phyloP scores from a whole-genome alignment of 2,113 vertebrate genomes.

The Picathartes gymnocephalus region DNA sequence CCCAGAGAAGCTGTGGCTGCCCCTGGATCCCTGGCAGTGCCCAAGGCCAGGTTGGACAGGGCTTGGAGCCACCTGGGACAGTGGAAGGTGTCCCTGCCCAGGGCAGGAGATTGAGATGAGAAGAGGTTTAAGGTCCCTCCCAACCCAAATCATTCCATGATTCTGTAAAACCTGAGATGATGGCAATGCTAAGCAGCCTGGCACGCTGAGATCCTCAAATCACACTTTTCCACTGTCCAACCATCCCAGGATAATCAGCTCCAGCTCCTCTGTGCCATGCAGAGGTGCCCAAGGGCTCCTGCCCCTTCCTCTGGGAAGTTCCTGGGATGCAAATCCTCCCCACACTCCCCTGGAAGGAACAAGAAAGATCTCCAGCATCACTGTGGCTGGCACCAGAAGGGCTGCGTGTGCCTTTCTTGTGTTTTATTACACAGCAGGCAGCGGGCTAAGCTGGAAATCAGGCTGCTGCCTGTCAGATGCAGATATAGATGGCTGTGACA shows the following conservation, averaged over 20 bases:
- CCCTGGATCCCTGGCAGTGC: neutral
- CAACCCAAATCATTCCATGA: neutral
- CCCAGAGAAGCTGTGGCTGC: neutral
- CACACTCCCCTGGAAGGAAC: neutral
- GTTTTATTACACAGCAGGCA: neutral
- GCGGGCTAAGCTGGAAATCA: neutral
- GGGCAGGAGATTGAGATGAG: neutral
- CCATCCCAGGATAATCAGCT: neutral
- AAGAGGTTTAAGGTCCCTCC: neutral
- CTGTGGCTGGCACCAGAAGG: neutral
- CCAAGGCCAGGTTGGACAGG: rapidly evolving
- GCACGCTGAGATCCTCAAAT: neutral
- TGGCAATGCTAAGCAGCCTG: neutral
- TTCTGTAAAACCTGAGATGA: neutral
- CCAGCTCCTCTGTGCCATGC: neutral
- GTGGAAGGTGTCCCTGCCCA: neutral
- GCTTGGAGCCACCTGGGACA: rapidly evolving
- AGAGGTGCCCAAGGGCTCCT: neutral
- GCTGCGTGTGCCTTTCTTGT: neutral
- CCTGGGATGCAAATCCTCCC: neutral
- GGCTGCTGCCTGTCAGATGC: conserved; percentile 20
- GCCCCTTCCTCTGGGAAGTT: neutral
- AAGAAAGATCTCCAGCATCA: rapidly evolving
- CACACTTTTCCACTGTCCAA: neutral
- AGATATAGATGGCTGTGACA: neutral